Evolutionary conservation across 1,140 invertebrate species (phyloP), one percentile per base, ranked within the genome.

Genomic region (Coboldia fuscipes): DNA sequence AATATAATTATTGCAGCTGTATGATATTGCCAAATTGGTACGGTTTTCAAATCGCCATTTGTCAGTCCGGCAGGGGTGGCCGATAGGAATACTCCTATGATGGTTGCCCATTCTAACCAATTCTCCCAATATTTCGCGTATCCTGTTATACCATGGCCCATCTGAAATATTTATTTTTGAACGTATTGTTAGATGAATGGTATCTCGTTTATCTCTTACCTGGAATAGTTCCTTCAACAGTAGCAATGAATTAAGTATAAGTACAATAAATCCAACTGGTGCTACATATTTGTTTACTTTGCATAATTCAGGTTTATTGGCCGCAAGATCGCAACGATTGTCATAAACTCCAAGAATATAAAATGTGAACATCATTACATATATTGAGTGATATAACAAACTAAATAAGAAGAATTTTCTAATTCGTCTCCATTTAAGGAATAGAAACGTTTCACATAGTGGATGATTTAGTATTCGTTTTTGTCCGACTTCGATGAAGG

Each of bases 41-140:
- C 41, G 37, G 41, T 36, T 15, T 36, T 16, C 20, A 54, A 33
- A 32, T 54, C 45, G 4, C 38, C 21, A 30, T 52, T 33, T 37
- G 38, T 35, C 15, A 54, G 22, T 5, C 44, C 44, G 15, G 45
- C 41, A 0, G 51, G 51, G 5, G 51, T 50, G 26, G 68, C 62
- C 42, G 65, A 70, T 1, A 70, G 44, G 42, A 74, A 66, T 9
- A 80, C 61, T 42, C 65, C 58, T 15, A 72, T 49, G 15, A 84
- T 74, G 21, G 83, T 76, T 7, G 72, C 56, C 65, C 75, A 73
- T 45, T 84, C 78, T 15, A 84, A 59, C 66, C 74, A 80, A 54
- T 85, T 85, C 48, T 86, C 81, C 75, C 76, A 80, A 37, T 76
- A 68, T 39, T 66, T 68, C 9, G 75, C 62, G 42, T 85, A 85